Evolutionary conservation across 2,888 invertebrate species (phyloP), one percentile per base, ranked within the genome.

Genomic region (Biston betularia): DNA sequence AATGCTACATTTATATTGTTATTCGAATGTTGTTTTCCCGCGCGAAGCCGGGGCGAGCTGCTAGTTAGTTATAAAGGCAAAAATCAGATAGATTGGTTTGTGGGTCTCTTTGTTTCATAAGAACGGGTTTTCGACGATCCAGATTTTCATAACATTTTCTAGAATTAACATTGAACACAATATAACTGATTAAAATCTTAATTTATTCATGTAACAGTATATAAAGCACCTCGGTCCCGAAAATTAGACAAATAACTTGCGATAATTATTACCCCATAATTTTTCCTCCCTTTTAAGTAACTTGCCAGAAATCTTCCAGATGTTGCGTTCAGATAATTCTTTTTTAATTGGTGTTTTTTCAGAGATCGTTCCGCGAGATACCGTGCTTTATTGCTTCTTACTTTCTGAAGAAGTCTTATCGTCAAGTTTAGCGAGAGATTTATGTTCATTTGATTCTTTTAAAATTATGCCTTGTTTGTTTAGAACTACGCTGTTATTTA

Each of bases 161-260:
- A 10, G 15, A 38, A 53, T 15, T 15, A 2, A n/a, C 24, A 24
- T 24, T 24, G 24, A 24, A 24, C 24, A 24, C 24, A 24, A 24
- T 24, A 24, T 3, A 3, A 24, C 24, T 2, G 24, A 24, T 24
- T 24, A 24, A n/a, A 24, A 24, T 24, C 24, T 24, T 24, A 24
- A 1, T 24, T 24, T 24, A 24, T 24, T 24, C 24, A 3, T 24
- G 24, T 24, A 24, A 24, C 1, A 24, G 24, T 24, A 24, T 24
- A 24, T 24, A 24, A 24, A 24, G 38, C 38, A 46, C 24, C 45
- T 10, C 24, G 35, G 34, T 42, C n/a, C 49, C 4, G 42, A 49
- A 58, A 49, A 49, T 58, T 40, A 33, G 61, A 63, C 72, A 79
- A 79, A 80, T 75, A 79, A 65, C 56, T 60, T 56, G 56, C n/a